These are phyloP conservation scores for Notarius lentiginosus DNA, from an alignment of 2,113 vertebrate genomes.

Conservation along the genomic window DNA sequence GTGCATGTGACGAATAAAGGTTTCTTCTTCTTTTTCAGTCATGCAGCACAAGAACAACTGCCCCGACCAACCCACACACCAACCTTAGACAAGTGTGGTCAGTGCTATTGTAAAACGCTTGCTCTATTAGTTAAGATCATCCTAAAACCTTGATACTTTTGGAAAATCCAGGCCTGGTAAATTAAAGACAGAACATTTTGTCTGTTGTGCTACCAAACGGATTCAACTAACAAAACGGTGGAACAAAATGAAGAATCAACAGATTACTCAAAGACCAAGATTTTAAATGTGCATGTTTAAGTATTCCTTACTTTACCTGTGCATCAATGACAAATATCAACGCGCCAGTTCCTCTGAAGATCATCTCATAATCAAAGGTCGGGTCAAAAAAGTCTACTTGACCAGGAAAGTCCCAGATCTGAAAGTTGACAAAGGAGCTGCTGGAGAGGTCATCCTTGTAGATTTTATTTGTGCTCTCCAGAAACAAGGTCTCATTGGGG, in stretches of 20 bases:
- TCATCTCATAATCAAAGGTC: slow-evolving; percentile 99
- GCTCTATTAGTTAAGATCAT: neutral
- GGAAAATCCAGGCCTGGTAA: neutral
- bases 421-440: slow-evolving; percentile 99
- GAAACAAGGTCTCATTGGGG: slow-evolving; percentile 94
- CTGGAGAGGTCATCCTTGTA: slow-evolving; percentile 99
- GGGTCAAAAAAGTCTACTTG: slow-evolving; percentile 99
- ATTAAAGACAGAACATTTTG: neutral
- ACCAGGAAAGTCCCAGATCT: slow-evolving; percentile 99
- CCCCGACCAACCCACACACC: neutral
- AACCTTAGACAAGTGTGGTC: neutral
- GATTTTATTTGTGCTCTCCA: slow-evolving; percentile 99
- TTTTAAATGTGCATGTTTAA: neutral
- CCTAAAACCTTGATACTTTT: neutral
- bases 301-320: slow-evolving; percentile 78
- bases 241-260: neutral
- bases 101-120: neutral
- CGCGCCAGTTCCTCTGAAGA: slow-evolving; percentile 97
- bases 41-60: neutral
- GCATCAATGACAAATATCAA: slow-evolving; percentile 99
- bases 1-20: too few relatives aligned
- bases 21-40: neutral
- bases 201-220: neutral
- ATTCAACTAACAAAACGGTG: neutral
- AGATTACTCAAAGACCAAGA: neutral